Percentiles rank a stretch among this genome's conserved stretches.
phyloP scores from a whole-genome alignment of 1,140 invertebrate species.

The Agrypnia vestita region DNA sequence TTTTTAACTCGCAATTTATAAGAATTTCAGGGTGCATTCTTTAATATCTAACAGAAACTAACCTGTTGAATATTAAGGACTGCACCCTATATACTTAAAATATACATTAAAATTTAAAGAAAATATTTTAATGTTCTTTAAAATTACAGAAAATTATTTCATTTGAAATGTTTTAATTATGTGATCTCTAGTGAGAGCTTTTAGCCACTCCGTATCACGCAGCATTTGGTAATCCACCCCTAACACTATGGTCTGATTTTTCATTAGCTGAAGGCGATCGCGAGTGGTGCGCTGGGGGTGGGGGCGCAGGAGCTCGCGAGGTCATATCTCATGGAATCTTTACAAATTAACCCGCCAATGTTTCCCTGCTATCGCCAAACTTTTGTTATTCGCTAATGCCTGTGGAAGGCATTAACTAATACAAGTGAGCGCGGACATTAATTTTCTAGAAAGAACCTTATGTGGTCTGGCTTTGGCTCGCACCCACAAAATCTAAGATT shows the following conservation, averaged over 20 bases:
- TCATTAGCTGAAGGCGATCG: not conserved
- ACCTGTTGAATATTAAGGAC: too few species aligned
- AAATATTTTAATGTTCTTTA: too few species aligned
- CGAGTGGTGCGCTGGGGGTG: not conserved
- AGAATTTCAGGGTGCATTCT: too few species aligned
- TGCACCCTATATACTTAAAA: too few species aligned
- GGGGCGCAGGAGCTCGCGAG: constrained; percentile 15
- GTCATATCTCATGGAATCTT: constrained; percentile 50
- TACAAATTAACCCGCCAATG: constrained; percentile 51
- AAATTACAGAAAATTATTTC: too few species aligned
- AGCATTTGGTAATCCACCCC: too few species aligned
- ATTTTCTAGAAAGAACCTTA: constrained; percentile 54
- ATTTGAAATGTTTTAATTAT: too few species aligned
- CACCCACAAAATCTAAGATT: constrained; percentile 31
- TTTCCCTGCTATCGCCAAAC: constrained; percentile 43
- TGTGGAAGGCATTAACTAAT: constrained; percentile 58
- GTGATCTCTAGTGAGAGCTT: too few species aligned
- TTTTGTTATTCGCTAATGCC: constrained; percentile 59
- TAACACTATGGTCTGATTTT: not conserved
- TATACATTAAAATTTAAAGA: too few species aligned
- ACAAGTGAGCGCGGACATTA: constrained; percentile 53
- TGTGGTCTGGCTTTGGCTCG: constrained; percentile 45
- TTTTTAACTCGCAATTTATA: too few species aligned
- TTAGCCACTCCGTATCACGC: too few species aligned
- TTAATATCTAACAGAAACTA: too few species aligned